These are phyloP conservation scores for Microchrysa polita DNA, from an alignment of 2,888 invertebrate species.

Conservation along the genomic window DNA sequence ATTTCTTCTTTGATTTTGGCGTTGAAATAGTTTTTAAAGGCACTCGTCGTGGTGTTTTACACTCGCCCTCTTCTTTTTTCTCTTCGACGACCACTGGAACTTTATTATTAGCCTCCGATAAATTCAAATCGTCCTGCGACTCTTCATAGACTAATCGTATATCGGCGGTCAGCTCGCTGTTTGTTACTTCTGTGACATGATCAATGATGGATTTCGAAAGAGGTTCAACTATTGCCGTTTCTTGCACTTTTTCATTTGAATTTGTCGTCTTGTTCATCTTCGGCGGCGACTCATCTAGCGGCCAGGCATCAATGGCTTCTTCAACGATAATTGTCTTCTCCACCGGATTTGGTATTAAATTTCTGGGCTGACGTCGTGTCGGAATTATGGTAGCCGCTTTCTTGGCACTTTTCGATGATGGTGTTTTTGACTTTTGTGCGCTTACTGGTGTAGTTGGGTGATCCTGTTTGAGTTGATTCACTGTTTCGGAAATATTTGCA, in stretches of 20 bases:
- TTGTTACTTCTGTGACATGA: not conserved
- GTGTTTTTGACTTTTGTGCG: conserved; percentile 52
- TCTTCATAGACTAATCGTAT: conserved; percentile 71
- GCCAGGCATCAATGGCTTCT: conserved; percentile 61
- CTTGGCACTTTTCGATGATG: conserved; percentile 40
- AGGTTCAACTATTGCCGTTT: too few relatives aligned
- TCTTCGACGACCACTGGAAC: conserved; percentile 44
- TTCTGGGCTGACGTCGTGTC: conserved; percentile 60
- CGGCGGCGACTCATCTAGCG: conserved; percentile 42
- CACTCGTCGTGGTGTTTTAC: conserved; percentile 74
- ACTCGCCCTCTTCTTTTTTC: conserved; percentile 54
- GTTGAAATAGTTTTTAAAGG: conserved; percentile 81
- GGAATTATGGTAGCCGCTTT: conserved; percentile 58
- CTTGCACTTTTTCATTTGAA: not conserved
- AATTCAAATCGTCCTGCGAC: conserved; percentile 56
- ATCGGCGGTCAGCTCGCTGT: conserved; percentile 65
- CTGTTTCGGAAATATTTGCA: not conserved
- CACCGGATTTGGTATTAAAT: conserved; percentile 50
- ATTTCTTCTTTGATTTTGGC: conserved; percentile 75
- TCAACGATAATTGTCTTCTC: conserved; percentile 54
- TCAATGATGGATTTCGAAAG: not conserved
- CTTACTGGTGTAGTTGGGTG: conserved; percentile 37
- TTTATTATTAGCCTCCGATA: conserved; percentile 45
- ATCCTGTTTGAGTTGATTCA: conserved; percentile 48
- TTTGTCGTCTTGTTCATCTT: conserved; percentile 1